phyloP scores from a whole-genome alignment of 92 coral and sea anemone genomes.

The Actinernus sp. region DNA sequence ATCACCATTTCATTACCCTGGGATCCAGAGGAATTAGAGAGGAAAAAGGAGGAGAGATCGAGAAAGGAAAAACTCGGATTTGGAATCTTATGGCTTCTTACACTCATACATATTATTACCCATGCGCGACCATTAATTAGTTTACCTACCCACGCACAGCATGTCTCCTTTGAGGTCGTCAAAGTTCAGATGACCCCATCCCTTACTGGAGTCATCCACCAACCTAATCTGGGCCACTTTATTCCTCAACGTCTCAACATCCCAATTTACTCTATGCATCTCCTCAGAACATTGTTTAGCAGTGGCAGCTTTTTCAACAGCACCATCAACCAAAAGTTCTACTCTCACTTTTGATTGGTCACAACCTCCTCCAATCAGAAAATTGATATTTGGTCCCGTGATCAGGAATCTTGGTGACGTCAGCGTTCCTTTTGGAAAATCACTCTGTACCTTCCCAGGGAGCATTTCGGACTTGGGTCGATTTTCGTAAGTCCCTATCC shows the following conservation, averaged over 20 bases:
- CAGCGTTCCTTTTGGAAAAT: conserved; percentile 52
- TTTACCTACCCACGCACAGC: conserved; percentile 47
- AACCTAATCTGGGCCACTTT: conserved; percentile 51
- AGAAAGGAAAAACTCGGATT: too few relatives aligned
- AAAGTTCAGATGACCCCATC: conserved; percentile 70
- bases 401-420: conserved; percentile 61
- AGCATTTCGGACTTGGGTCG: conserved; percentile 35
- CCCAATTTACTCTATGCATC: conserved; percentile 60
- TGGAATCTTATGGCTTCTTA: too few relatives aligned
- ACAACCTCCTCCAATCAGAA: conserved; percentile 75
- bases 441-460: conserved; percentile 41
- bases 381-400: conserved; percentile 53
- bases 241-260: conserved; percentile 26
- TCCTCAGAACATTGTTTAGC: conserved; percentile 56
- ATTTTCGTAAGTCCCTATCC: conserved; percentile 76
- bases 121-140: too few relatives aligned
- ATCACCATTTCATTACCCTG: too few relatives aligned
- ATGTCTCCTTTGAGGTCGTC: conserved; percentile 73
- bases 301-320: conserved; percentile 21
- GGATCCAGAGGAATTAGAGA: too few relatives aligned
- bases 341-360: conserved; percentile 58
- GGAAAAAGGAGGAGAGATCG: too few relatives aligned
- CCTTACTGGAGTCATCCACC: conserved; percentile 56
- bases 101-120: too few relatives aligned
- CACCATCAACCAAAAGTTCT: conserved; percentile 58